Evolutionary conservation across 2,113 vertebrate genomes (phyloP).

Genomic region (Sinosuthora webbiana): DNA sequence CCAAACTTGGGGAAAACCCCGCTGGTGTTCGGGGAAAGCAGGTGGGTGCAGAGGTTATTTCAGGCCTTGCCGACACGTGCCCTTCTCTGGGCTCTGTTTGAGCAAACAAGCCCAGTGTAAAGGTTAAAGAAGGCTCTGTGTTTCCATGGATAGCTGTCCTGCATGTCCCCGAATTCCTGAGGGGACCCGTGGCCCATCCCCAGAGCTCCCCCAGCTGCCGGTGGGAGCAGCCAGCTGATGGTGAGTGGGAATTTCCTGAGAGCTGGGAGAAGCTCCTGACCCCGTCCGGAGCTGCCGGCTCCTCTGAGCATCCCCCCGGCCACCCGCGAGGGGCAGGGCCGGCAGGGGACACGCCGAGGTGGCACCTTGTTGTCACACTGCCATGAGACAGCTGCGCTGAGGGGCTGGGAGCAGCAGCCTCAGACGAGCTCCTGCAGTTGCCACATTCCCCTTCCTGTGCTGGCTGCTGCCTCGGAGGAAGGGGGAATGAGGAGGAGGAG

Average conservation of each 20-base stretch:
- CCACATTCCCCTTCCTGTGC: background rate
- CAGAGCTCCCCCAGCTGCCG: background rate
- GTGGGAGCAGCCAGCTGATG: background rate
- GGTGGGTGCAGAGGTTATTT: background rate
- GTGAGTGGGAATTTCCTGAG: background rate
- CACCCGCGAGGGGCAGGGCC: background rate
- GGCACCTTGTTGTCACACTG: background rate
- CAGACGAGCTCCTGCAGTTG: background rate
- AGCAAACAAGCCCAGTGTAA: background rate
- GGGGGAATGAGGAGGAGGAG: background rate
- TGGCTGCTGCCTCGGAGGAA: slow-evolving; percentile 3
- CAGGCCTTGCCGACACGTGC: background rate
- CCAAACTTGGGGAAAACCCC: background rate
- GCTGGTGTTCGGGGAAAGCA: background rate
- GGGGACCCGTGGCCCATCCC: background rate
- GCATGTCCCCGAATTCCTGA: background rate
- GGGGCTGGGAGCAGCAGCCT: background rate
- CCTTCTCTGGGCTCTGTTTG: background rate
- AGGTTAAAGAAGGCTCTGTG: background rate
- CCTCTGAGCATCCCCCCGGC: background rate
- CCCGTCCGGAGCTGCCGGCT: background rate
- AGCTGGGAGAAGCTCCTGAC: background rate
- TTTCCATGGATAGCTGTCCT: background rate
- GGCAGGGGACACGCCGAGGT: background rate
- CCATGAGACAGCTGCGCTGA: background rate